These are phyloP conservation scores for Cephalotes varians DNA, from an alignment of 2,888 invertebrate genomes.

Conservation along the genomic window DNA sequence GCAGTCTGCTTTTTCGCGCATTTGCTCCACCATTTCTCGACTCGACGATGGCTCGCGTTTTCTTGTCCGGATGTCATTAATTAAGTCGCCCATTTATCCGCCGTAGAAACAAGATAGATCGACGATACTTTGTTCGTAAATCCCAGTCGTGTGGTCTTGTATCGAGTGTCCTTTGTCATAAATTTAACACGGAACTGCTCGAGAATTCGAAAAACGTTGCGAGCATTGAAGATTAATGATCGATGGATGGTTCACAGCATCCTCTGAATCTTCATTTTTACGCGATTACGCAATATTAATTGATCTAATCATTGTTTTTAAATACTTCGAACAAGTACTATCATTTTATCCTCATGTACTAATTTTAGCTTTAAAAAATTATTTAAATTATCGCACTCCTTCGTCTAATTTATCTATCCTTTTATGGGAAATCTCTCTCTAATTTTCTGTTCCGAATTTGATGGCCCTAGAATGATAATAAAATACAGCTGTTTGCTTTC, in stretches of 20 bases:
- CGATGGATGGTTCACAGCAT: neutral
- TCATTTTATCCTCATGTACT: neutral
- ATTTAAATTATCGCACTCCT: neutral
- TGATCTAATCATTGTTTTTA: conserved; percentile 31
- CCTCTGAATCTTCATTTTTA: conserved; percentile 3
- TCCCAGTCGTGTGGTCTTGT: conserved; percentile 47
- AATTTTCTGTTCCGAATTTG: neutral
- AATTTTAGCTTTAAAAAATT: conserved; percentile 20
- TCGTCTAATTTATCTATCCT: neutral
- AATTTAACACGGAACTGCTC: conserved; percentile 40
- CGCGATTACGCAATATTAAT: neutral
- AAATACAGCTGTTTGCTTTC: conserved; percentile 2
- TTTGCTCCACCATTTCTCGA: conserved; percentile 44
- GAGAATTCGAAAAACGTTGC: conserved; percentile 44
- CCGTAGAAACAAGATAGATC: conserved; percentile 35
- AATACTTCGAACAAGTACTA: neutral
- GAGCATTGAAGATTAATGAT: conserved; percentile 44
- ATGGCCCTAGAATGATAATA: neutral
- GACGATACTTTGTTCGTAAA: conserved; percentile 45
- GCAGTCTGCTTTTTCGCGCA: conserved; percentile 32
- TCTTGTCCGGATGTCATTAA: conserved; percentile 53
- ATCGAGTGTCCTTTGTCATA: conserved; percentile 51
- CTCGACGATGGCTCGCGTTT: conserved; percentile 18
- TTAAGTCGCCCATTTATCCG: conserved; percentile 48
- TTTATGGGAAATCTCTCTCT: no score